These are phyloP conservation scores for Drosophila rufa DNA, from an alignment of 1,140 invertebrate genomes.

Conservation along the genomic window DNA sequence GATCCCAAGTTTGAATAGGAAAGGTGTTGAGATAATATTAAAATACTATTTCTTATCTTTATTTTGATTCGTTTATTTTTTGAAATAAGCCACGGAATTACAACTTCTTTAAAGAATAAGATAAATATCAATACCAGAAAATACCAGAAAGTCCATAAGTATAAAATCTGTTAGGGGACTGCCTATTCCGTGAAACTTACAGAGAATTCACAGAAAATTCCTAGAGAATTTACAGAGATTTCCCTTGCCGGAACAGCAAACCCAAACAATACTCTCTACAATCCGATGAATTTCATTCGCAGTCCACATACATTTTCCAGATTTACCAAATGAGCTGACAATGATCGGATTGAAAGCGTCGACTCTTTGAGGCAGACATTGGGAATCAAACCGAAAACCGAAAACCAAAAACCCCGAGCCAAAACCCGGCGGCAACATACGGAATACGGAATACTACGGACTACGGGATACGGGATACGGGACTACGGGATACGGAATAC, in stretches of 20 bases:
- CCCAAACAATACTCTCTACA: not conserved
- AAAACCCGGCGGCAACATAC: slow-evolving; percentile 36
- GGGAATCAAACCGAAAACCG: slow-evolving; percentile 50
- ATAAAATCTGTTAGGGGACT: not conserved
- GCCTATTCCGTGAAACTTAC: too few species aligned
- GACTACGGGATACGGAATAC: slow-evolving; percentile 1
- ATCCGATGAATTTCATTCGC: slow-evolving; percentile 31
- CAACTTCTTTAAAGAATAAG: too few species aligned
- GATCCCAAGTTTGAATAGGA: too few species aligned
- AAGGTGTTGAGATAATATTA: too few species aligned
- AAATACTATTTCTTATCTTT: too few species aligned
- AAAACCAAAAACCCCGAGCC: slow-evolving; percentile 33
- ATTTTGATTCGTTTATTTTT: too few species aligned
- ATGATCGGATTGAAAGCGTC: slow-evolving; percentile 57
- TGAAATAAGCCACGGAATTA: too few species aligned
- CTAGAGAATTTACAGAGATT: not conserved
- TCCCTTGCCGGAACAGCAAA: not conserved
- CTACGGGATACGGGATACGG: not conserved
- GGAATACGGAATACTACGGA: slow-evolving; percentile 5
- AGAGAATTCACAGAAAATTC: not conserved
- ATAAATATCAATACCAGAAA: too few species aligned
- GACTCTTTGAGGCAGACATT: slow-evolving; percentile 51
- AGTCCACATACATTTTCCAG: slow-evolving; percentile 53
- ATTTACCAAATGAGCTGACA: slow-evolving; percentile 56
- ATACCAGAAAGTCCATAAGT: too few species aligned